Base-by-base conservation (phyloP, 2,888 invertebrate species). In the Idaea biselata region DNA sequence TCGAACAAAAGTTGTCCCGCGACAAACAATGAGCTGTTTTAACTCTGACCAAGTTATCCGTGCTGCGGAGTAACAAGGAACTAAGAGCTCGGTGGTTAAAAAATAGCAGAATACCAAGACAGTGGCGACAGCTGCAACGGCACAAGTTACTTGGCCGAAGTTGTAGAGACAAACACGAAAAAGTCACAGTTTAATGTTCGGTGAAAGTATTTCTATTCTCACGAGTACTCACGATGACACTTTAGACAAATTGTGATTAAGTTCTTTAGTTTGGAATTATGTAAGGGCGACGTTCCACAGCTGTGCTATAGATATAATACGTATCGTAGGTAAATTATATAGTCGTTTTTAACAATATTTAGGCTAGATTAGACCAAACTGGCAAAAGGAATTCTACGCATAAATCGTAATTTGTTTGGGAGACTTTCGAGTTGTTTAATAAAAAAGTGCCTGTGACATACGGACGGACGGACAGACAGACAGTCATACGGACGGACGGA, bases 161-260 rank as follows among this genome's bases (percentile, higher is more conserved):
- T 2, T 14, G 14, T 14, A 44, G 6, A 44, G 44, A 14, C 44
- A 11, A 44, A 44, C 44, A 44, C 44, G 44, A 44, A 44, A 44
- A 44, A 44, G 31, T 58, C 58, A 16, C 16, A 74, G 76, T 72
- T 73, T 79, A 82, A 83, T 76, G 76, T 72, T 66, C 68, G 78
- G 85, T 80, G 89, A 88, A 89, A 89, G 89, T 80, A 85, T 79
- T 79, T 84, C 84, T 84, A 79, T 87, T 88, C 89, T 84, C 88
- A 89, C 87, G 72, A 65, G 79, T 87, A 88, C 89, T 84, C 88
- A 89, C 87, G 72, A 65, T 62, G 58, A 58, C 75, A 74, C 77
- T 44, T 44, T 8, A 44, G 44, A 14, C 44, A 44, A 44, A 44
- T 44, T 44, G 44, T 14, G 44, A 44, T 44, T 3, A 44, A 44